Evolutionary conservation across 2,888 invertebrate species (phyloP), one percentile per base, ranked within the genome.

Genomic region (Pimpla rufipes): DNA sequence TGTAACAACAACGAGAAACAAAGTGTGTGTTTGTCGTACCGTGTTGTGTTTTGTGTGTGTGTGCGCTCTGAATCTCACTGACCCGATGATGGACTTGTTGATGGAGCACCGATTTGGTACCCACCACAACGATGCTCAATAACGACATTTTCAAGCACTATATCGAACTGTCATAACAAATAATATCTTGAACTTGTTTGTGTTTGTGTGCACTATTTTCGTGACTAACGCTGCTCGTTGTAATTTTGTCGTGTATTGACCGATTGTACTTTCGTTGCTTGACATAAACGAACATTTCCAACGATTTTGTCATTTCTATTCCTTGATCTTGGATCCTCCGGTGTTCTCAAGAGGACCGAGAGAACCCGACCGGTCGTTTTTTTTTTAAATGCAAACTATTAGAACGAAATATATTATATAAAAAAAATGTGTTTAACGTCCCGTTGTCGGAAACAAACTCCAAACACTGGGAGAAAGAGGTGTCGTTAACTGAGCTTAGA

Each of bases 81-180:
- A 62, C 40, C 50, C 77, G 55, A 71, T 71, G 66, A 62, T 45
- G 57, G 70, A 70, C 70, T 66, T 55, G 62, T 78, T 70, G 55
- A 66, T 79, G 55, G 67, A 64, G 37, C 70, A n/a, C 68, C 64
- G 64, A 79, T 62, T 79, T 57, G 55, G 66, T 67, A 71, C 37
- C 45, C 21, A 73, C 59, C 76, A 45, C 37, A 55, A 23, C 42
- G 66, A 81, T 16, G 47, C 47, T 47, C 68, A 70, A 35, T 80
- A 45, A 18, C 64, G 75, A 45, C 16, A 50, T 55, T 64, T 55
- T 75, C 6, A 50, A 50, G 47, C 37, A 64, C 50, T 29, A 70
- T 66, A 70, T 66, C 68, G 77, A 77, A 84, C 64, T 79, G n/a
- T 79, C 76, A 59, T 77, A 83, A 82, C 74, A 57, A 79, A 73